Evolutionary conservation across 2,113 vertebrate species (phyloP).

Genomic region (Elephantulus edwardii): DNA sequence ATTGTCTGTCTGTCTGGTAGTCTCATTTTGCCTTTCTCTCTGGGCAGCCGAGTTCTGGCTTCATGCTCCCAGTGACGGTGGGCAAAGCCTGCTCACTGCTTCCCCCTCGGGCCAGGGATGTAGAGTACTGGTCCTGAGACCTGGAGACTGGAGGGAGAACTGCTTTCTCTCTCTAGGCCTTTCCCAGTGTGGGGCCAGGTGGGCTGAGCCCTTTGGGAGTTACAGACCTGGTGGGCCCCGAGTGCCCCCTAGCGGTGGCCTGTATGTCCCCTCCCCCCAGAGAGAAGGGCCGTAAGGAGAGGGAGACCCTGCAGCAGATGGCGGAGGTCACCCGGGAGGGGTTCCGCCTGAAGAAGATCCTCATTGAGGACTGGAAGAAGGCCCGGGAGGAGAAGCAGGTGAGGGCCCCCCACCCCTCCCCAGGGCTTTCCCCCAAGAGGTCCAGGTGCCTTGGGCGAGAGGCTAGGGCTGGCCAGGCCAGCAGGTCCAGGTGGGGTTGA

Average conservation of each 20-base stretch:
- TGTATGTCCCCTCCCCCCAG: slow-evolving; percentile 74
- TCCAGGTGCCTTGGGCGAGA: background rate
- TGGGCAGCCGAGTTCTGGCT: too few species aligned
- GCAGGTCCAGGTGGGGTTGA: background rate
- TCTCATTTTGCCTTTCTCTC: too few species aligned
- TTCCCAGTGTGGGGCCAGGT: background rate
- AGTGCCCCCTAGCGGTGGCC: background rate
- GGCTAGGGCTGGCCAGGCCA: background rate
- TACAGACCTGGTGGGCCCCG: background rate
- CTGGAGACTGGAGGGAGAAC: background rate
- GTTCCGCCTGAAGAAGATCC: slow-evolving; percentile 89
- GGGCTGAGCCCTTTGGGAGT: background rate
- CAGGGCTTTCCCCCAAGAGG: rapidly evolving
- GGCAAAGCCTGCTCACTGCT: too few species aligned
- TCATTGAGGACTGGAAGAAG: slow-evolving; percentile 91
- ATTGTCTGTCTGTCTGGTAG: too few species aligned
- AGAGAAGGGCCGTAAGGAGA: slow-evolving; percentile 90
- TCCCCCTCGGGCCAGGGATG: background rate
- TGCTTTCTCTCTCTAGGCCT: background rate
- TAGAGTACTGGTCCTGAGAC: background rate
- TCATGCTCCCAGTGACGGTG: too few species aligned
- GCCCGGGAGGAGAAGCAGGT: slow-evolving; percentile 92
- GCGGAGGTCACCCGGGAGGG: slow-evolving; percentile 92
- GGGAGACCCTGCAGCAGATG: slow-evolving; percentile 88
- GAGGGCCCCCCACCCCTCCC: background rate